Evolutionary conservation across 64 coral and sea anemone genomes (phyloP).

Genomic region (Catalaphyllia jardinei): DNA sequence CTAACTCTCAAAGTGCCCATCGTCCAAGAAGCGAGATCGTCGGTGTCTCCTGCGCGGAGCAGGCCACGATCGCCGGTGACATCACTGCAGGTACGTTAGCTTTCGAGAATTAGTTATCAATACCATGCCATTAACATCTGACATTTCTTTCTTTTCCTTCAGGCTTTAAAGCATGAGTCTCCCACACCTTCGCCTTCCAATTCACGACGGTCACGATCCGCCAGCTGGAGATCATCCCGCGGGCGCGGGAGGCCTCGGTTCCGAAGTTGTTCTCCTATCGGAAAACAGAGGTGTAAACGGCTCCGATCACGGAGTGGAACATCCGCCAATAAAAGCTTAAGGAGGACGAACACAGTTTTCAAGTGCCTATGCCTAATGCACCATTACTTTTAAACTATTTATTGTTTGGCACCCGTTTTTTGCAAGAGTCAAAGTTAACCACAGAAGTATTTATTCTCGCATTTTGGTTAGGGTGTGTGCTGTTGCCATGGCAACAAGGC

Average conservation of each 20-base stretch:
- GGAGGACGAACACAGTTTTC: background rate
- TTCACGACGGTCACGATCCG: slow-evolving; percentile 50
- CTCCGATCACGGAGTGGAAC: slow-evolving; percentile 76
- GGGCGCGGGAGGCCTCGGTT: slow-evolving; percentile 70
- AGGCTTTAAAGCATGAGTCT: slow-evolving; percentile 67
- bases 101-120: background rate
- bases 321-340: slow-evolving; percentile 64
- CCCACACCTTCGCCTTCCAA: slow-evolving; percentile 54
- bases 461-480: too few species aligned
- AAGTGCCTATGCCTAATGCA: too few species aligned
- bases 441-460: too few species aligned
- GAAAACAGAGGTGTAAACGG: slow-evolving; percentile 46
- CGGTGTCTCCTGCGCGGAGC: slow-evolving; percentile 54
- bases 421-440: too few species aligned
- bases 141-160: background rate
- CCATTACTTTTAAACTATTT: too few species aligned
- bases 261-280: slow-evolving; percentile 42
- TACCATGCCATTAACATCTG: background rate
- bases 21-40: slow-evolving; percentile 22
- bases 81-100: slow-evolving; percentile 38
- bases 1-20: slow-evolving; percentile 75
- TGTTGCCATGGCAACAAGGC: too few species aligned
- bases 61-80: slow-evolving; percentile 41
- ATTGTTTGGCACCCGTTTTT: too few species aligned
- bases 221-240: slow-evolving; percentile 43